Percentiles rank a stretch among this genome's conserved stretches.
These are phyloP conservation scores for Eupleurogrammus muticus DNA, from an alignment of 2,797 vertebrate species.

Conservation along the genomic window DNA sequence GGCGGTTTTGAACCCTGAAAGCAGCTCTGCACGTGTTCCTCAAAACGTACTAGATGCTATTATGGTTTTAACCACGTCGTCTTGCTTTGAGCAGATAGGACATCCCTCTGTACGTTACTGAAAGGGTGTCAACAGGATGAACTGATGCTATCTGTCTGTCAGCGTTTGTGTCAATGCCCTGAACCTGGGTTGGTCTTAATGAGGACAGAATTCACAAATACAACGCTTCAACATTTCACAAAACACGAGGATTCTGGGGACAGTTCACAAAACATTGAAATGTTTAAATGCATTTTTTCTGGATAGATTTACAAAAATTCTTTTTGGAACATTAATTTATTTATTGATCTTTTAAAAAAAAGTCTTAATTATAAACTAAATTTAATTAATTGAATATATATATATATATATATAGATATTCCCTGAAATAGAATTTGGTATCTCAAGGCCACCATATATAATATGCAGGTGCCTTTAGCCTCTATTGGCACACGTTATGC, in stretches of 20 bases:
- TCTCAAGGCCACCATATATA: neutral
- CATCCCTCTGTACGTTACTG: constrained; percentile 6
- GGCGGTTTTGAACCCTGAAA: constrained; percentile 26
- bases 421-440: too few relatives aligned
- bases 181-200: neutral
- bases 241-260: too few relatives aligned
- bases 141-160: constrained; percentile 44
- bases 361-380: too few relatives aligned
- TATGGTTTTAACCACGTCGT: constrained; percentile 25
- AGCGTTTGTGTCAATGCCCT: neutral
- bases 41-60: constrained; percentile 1
- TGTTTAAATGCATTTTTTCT: too few relatives aligned
- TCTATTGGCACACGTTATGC: neutral
- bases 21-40: constrained; percentile 42
- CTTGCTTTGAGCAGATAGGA: constrained; percentile 15
- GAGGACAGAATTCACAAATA: too few relatives aligned
- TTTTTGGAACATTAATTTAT: too few relatives aligned
- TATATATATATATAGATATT: too few relatives aligned
- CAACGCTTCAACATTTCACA: too few relatives aligned
- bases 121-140: constrained; percentile 72
- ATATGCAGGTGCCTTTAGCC: constrained; percentile 5
- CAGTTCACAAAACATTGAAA: too few relatives aligned
- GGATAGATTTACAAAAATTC: too few relatives aligned
- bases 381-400: too few relatives aligned
- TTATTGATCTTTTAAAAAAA: too few relatives aligned